Conservation (phyloP, 2,888 invertebrate species). For the Machimus atricapillus region DNA sequence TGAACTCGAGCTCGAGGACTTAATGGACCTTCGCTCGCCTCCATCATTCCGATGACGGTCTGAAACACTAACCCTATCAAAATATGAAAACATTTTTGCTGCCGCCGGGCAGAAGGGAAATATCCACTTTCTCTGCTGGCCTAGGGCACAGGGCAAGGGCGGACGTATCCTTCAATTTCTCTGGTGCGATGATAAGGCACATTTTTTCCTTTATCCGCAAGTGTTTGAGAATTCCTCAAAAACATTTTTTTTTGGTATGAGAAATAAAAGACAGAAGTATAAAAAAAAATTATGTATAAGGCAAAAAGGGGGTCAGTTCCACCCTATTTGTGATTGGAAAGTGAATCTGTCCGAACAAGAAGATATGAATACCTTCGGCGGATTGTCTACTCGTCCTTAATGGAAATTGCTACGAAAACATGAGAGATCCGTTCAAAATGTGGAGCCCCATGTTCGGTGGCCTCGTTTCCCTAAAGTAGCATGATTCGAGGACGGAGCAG, state of each 20-base stretch:
- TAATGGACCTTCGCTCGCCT: conserved; percentile 39
- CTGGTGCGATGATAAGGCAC: conserved; percentile 13
- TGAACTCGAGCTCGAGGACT: conserved; percentile 19
- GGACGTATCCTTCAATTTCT: not conserved
- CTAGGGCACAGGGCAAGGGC: not conserved
- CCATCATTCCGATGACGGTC: conserved; percentile 31
- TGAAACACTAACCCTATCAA: conserved; percentile 33
- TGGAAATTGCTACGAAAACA: conserved; percentile 34
- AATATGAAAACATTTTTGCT: conserved; percentile 10
- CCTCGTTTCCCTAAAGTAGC: not conserved
- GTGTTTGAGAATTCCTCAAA: not conserved
- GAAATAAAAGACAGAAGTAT: not conserved
- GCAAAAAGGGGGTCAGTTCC: not conserved
- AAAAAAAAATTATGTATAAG: not conserved
- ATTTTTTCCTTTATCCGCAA: conserved; percentile 24
- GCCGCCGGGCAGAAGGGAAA: not conserved
- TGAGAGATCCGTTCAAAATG: not conserved
- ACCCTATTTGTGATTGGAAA: conserved; percentile 9
- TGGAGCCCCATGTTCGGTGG: not conserved
- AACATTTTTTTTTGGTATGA: not conserved
- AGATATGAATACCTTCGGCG: not conserved
- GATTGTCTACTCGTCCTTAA: not conserved
- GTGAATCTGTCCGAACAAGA: conserved; percentile 13
- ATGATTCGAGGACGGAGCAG: not conserved
- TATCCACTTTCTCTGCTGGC: not conserved